A percentile compares a stretch with the other conserved stretches of the same genome.
Conservation (phyloP, 92 coral and sea anemone genomes). For the Virgularia gustaviana region DNA sequence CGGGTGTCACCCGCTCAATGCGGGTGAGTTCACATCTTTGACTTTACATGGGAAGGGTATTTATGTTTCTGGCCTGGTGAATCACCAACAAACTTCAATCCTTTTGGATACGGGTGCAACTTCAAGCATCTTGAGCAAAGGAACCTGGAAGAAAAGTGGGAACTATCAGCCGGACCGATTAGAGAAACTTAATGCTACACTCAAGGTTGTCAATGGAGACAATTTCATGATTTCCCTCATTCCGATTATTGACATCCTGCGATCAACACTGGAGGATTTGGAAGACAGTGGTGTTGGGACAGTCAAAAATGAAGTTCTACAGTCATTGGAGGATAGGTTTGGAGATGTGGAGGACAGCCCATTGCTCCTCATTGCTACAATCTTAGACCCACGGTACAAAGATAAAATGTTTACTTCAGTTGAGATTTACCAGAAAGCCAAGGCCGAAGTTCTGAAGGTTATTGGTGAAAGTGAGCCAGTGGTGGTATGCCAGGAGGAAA, state of each 20-base stretch:
- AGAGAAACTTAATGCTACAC: constrained; percentile 12
- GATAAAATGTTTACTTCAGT: background rate
- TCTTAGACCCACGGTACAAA: constrained; percentile 10
- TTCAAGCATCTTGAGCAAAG: constrained; percentile 42
- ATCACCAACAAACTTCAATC: constrained; percentile 31
- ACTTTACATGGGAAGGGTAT: constrained; percentile 36
- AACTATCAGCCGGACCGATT: constrained; percentile 12
- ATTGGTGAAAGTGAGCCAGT: background rate
- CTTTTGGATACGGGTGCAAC: constrained; percentile 50
- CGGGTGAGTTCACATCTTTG: too few relatives aligned
- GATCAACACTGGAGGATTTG: background rate
- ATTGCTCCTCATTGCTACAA: background rate
- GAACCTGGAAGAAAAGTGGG: constrained; percentile 44
- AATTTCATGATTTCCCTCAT: background rate
- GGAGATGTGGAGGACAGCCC: constrained; percentile 11
- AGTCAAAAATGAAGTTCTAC: background rate
- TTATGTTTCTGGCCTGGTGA: constrained; percentile 39
- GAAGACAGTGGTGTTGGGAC: constrained; percentile 17
- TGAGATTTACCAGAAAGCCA: constrained; percentile 6
- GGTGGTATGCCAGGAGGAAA: background rate
- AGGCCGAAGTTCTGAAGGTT: constrained; percentile 1
- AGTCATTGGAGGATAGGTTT: constrained; percentile 11
- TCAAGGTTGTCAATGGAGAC: constrained; percentile 4
- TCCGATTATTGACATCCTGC: background rate
- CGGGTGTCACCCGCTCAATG: too few relatives aligned